phyloP scores from a whole-genome alignment of 2,888 invertebrate genomes.

The Rhabditoides inermis region DNA sequence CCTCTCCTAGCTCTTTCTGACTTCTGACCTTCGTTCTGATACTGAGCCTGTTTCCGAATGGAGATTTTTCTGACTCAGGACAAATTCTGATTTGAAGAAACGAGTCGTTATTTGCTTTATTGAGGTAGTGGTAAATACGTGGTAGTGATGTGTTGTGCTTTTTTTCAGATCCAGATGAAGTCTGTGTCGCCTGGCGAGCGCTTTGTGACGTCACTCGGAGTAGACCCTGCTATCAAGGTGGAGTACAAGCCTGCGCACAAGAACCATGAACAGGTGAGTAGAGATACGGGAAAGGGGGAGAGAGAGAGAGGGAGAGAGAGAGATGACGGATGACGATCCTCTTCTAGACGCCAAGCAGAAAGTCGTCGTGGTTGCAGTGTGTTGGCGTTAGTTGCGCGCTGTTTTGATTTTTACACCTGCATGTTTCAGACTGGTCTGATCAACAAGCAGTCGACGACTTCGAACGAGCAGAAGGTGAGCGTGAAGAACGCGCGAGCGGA shows the following conservation, averaged over 20 bases:
- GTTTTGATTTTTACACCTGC: no score
- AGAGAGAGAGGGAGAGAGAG: neutral
- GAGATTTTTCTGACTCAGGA: no score
- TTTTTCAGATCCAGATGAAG: constrained; percentile 37
- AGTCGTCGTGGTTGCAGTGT: no score
- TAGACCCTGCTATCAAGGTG: constrained; percentile 53
- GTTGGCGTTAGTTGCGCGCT: no score
- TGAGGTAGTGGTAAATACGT: no score
- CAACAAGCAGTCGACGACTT: constrained; percentile 21
- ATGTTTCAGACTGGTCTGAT: constrained; percentile 21
- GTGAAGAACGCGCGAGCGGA: constrained; percentile 32
- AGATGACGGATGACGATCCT: neutral
- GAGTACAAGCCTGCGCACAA: constrained; percentile 53
- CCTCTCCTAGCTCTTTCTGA: no score
- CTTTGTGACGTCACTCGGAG: constrained; percentile 54
- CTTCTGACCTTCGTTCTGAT: no score
- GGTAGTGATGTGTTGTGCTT: no score
- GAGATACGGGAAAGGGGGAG: neutral
- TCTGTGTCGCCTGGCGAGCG: constrained; percentile 53
- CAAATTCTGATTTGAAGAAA: no score
- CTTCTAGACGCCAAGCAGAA: no score
- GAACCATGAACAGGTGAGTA: constrained; percentile 43
- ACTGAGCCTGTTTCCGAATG: no score
- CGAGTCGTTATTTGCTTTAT: no score
- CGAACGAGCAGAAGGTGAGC: constrained; percentile 31